Conservation (phyloP, 2,113 vertebrate species). For the Gracilinanus agilis region DNA sequence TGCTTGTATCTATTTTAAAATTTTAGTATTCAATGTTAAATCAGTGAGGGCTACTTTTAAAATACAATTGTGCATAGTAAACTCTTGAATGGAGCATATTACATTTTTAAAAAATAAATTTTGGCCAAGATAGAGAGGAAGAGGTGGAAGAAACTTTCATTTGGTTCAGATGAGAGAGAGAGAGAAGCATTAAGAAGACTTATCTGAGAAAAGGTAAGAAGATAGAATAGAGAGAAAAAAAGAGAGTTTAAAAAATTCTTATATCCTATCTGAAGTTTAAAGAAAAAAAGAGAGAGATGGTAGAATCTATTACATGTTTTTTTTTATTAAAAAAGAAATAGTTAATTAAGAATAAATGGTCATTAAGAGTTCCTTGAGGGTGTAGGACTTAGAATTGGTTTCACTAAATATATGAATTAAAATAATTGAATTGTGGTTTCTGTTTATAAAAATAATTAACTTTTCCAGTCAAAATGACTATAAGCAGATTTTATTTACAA, state of each 20-base stretch:
- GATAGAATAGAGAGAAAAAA: background rate
- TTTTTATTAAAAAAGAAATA: background rate
- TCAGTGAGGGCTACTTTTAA: background rate
- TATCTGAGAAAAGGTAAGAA: background rate
- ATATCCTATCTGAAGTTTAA: background rate
- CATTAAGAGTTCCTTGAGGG: background rate
- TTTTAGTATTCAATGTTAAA: background rate
- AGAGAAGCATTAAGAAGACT: background rate
- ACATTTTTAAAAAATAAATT: background rate
- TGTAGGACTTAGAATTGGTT: no score
- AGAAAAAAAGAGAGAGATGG: background rate
- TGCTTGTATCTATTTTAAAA: background rate
- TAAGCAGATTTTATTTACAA: no score
- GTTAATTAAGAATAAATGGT: background rate
- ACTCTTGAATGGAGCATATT: background rate
- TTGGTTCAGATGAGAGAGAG: background rate
- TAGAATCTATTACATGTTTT: background rate
- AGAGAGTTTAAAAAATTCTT: background rate
- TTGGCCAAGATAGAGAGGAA: background rate
- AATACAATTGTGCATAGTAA: background rate
- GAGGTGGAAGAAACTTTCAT: background rate
- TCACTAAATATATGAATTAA: no score
- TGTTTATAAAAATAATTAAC: no score
- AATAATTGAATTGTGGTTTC: no score
- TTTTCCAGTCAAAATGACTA: no score